Base-by-base conservation (phyloP, 1,140 invertebrate genomes). In the Thalassaphorura encarpata region DNA sequence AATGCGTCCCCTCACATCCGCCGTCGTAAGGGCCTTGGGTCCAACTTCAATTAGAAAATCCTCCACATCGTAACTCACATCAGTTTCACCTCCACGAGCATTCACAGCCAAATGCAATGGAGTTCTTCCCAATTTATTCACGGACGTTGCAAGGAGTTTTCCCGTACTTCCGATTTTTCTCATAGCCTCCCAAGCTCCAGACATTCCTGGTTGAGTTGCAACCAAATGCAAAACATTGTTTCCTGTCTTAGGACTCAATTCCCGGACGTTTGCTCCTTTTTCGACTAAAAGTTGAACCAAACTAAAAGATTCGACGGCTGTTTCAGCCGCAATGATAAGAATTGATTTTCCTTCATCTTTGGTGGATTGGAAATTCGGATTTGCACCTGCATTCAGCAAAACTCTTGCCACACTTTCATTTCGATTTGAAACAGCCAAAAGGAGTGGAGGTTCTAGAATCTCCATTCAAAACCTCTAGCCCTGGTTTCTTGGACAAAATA, bases 81-180 rank as follows among this genome's bases (percentile, higher is more conserved):
- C 69, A 1, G 71, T 68, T 26, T 68, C 66, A 5, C 72, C 74
- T 1, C 55, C 54, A 54, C 72, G 70, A 40, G 52, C 42, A 40
- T 69, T 68, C 0, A 76, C 69, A 41, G 70, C 69, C 5, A 74
- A 61, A 63, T 76, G 73, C 13, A 76, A 60, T 23, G 73, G 66
- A 8, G 72, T 72, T 51, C 67, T 40, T 2, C 63, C 65, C 36
- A 68, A 56, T 39, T 65, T 63, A 58, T 74, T 70, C n/a, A 46
- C 42, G 2, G 58, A 58, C 51, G 72, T 68, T 3, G 69, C 60
- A 56, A 68, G 54, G 8, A 67, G 66, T 11, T n/a, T 11, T 23
- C 69, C 67, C 51, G 61, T 61, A 18, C 64, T 53, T 8, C 72
- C 56, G 26, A 69, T 54, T 40, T 46, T 36, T 42, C 67, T 66